Base-by-base conservation (phyloP, 1,140 invertebrate genomes). In the Camponotus pennsylvanicus region DNA sequence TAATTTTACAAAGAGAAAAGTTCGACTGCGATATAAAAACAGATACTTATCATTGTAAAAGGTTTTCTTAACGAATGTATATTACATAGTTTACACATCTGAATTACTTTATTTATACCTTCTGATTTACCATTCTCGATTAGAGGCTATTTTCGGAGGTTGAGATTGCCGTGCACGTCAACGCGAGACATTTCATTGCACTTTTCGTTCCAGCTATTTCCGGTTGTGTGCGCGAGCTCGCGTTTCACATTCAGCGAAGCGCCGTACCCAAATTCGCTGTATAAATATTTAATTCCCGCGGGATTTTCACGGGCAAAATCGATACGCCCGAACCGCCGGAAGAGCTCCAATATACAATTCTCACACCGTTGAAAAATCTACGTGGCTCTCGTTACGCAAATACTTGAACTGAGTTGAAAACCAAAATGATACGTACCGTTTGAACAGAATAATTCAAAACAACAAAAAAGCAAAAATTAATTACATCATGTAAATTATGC, bases 211-310 rank as follows among this genome's bases (percentile, higher is more conserved):
- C 27, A 45, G 55, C 69, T 83, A 75, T 83, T 83, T 61, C 69
- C 79, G 32, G 40, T 32, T 61, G 70, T 37, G 63, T n/a, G 55
- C 70, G 61, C 85, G 63, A 69, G 37, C 49, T 70, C 59, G 80
- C 42, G 49, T 83, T 83, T 83, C 55, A 61, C 69, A 63, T 83
- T 75, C 63, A 13, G 37, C 42, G 67, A 61, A 59, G 57, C 61
- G 34, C 52, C n/a, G 61, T 57, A 70, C 66, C 59, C 49, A 86
- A 88, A 80, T 86, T 88, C 49, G 64, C 75, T 86, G 78, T 88
- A 88, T 88, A 88, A 88, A 86, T 88, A 88, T 86, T 88, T 88
- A 79, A 88, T 78, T 49, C 73, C 32, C 82, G 15, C 85, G 85
- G 52, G 78, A 87, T 79, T 86, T 82, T 88, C 75, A 21, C 57